Conservation (phyloP, 2,797 vertebrate genomes). For the Myotis daubentonii region DNA sequence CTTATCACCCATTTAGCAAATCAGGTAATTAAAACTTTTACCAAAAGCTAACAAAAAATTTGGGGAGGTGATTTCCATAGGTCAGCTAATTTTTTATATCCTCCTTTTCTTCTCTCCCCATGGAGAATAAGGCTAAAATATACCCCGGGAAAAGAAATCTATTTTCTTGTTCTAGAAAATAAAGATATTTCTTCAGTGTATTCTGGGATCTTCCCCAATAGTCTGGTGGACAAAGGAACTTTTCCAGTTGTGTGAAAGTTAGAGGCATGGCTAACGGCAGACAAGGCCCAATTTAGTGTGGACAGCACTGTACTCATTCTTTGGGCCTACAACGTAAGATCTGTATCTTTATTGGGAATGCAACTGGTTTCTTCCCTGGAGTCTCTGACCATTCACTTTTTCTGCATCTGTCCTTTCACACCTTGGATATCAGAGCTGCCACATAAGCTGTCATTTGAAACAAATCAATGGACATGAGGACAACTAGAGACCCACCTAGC, state of each 20-base stretch:
- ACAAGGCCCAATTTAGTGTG: background rate
- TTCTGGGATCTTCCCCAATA: background rate
- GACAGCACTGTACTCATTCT: background rate
- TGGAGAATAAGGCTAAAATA: background rate
- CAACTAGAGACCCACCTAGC: background rate
- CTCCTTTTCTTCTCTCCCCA: background rate
- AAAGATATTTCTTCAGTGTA: background rate
- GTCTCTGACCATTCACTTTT: background rate
- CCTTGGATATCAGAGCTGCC: background rate
- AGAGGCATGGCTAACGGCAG: background rate
- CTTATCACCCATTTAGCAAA: background rate
- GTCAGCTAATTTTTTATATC: background rate
- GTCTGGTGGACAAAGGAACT: background rate
- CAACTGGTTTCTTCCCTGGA: background rate
- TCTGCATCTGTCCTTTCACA: background rate
- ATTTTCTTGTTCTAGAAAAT: background rate
- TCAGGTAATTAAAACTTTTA: background rate
- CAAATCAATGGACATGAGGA: background rate
- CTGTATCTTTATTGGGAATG: rapidly evolving
- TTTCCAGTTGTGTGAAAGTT: background rate
- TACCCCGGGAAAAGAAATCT: background rate
- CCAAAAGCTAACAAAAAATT: background rate
- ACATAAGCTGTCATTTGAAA: background rate
- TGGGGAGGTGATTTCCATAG: background rate
- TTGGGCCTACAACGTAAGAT: background rate